Conservation (phyloP, 2,113 vertebrate species). For the Grantiella picta region DNA sequence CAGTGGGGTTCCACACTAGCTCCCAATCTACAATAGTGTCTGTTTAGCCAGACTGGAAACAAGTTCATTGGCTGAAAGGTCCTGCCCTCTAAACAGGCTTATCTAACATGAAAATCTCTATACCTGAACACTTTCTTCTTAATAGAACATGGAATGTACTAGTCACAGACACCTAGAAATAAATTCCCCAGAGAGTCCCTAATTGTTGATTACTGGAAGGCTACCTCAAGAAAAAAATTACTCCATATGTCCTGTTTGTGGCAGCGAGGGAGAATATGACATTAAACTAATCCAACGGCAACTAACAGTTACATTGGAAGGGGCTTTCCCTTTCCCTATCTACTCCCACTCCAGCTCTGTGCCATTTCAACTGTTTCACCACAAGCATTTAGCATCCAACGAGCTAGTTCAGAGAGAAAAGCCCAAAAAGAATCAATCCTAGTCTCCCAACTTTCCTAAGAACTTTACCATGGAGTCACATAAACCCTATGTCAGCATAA, state of each 20-base stretch:
- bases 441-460: background rate
- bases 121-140: background rate
- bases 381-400: background rate
- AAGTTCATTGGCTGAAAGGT: background rate
- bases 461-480: background rate
- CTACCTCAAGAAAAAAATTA: background rate
- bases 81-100: background rate
- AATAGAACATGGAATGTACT: background rate
- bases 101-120: background rate
- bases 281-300: background rate
- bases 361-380: background rate
- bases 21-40: background rate
- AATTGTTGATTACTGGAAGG: background rate
- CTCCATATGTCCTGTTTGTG: fast-evolving
- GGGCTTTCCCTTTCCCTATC: background rate
- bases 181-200: background rate
- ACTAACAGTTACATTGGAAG: background rate
- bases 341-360: background rate
- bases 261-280: background rate
- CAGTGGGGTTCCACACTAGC: background rate
- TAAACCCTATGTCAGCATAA: background rate
- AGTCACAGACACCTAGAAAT: background rate
- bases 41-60: background rate
- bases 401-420: background rate
- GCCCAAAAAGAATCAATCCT: background rate